A percentile compares a stretch with the other conserved stretches of the same genome.
phyloP scores from a whole-genome alignment of 2,888 invertebrate species.

The Morpho helenor region DNA sequence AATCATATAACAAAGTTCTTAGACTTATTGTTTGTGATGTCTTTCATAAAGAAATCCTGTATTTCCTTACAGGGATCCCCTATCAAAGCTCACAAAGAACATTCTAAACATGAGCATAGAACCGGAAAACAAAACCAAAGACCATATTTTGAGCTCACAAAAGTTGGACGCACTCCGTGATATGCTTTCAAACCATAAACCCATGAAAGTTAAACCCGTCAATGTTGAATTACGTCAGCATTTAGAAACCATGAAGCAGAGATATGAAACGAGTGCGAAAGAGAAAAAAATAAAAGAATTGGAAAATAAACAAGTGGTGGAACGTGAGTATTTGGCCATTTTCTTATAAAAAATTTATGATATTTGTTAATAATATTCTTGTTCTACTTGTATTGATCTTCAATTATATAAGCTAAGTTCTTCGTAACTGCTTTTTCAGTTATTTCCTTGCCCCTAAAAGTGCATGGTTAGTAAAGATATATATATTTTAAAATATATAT shows the following conservation, averaged over 20 bases:
- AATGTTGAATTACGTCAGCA: conserved; percentile 66
- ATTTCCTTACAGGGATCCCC: conserved; percentile 50
- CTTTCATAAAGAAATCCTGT: no score
- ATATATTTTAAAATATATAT: no score
- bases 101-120: conserved; percentile 75
- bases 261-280: conserved; percentile 54
- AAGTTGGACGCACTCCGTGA: conserved; percentile 74
- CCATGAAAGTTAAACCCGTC: conserved; percentile 71
- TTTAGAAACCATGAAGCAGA: conserved; percentile 51
- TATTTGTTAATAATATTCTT: not conserved
- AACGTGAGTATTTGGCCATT: not conserved
- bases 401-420: not conserved
- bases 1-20: no score
- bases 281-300: conserved; percentile 37
- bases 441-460: no score
- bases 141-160: conserved; percentile 60
- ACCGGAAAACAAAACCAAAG: conserved; percentile 52
- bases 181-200: conserved; percentile 71
- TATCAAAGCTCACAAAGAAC: conserved; percentile 71
- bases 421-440: no score
- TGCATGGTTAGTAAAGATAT: no score
- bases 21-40: no score
- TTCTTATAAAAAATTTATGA: not conserved
- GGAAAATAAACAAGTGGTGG: conserved; percentile 22
- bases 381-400: not conserved